Evolutionary conservation across 2,113 vertebrate species (phyloP), one percentile per base, ranked within the genome.

Genomic region (Bostrychus sinensis): DNA sequence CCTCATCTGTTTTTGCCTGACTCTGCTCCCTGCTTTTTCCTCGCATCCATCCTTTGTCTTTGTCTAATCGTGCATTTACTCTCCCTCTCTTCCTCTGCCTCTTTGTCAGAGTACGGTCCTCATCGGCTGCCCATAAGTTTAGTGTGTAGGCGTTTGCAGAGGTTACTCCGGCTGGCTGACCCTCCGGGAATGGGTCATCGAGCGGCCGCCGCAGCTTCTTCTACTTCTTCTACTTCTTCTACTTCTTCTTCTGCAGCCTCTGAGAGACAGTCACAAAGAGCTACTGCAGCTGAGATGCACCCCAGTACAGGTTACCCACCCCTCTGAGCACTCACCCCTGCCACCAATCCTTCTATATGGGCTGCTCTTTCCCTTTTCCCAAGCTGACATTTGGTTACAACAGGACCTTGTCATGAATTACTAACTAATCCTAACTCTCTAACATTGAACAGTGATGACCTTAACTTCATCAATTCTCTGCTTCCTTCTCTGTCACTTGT

Each of bases 111-210:
- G 82, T 92, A 95, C 70, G 91, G 94, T 88, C 94, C 94, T 82
- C 94, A 91, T 19, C 95, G 96, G 91, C 87, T 93, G 72, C 92
- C 92, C 68, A 94, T 98, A 94, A 96, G 96, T 93, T 94, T 98
- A 95, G 95, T 98, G 86, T 96, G 96, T 94, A 98, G 95, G 89
- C 95, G 96, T 83, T 94, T 98, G 75, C 95, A 97, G 84, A 94
- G 95, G 55, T 93, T 98, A 84, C 96, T 98, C 75, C 95, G 93
- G 85, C 93, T 95, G 93, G 93, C 95, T 51, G 95, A 97, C 83
- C 95, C 95, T 81, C 96, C 95, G 71, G 94, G 94, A 92, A 92
- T 91, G 92, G 94, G 93, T 83, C 94, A 91, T 84, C 92, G 71
- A 5, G 79, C 87, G 74, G 62, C 91, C 13, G 17, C 88, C 56